Base-by-base conservation (phyloP, 2,888 invertebrate genomes). In the Aphrophora alni region DNA sequence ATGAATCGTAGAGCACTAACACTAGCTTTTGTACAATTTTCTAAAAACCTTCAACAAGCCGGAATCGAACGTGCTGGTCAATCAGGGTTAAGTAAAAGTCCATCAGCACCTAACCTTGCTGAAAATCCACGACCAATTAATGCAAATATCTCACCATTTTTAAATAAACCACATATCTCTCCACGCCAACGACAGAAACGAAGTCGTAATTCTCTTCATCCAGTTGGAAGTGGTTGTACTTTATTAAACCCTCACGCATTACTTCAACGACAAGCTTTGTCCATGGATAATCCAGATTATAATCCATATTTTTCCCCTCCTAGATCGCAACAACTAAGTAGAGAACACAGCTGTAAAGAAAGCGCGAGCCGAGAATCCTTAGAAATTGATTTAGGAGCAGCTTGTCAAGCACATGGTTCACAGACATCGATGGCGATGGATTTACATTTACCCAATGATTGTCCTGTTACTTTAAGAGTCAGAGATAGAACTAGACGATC, bases 401-500 rank as follows among this genome's bases (percentile, higher is more conserved):
- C 77, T 83, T 85, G 51, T 84, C 85, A 28, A 84, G 84, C 38
- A 82, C 83, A 76, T 51, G 83, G 83, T n/a, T 84, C 83, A 25
- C 93, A 94, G 87, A 93, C 92, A 1, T 95, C 95, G 0, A 92
- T 95, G 90, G 94, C 94, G 38, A 89, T 95, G 89, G 95, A 95
- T 87, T 88, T 95, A 82, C 95, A 95, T 87, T 90, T 92, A 69
- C 90, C 91, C 12, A 89, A 92, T 83, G 92, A 92, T 86, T 91
- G 90, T 84, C 91, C 92, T 14, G 90, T 92, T 25, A 92, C 89
- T 25, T 86, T 91, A 81, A 88, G 88, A 81, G 89, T 91, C 25
- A 87, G 88, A 88, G 93, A 88, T 89, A 92, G 85, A 89, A 92
- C 85, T 90, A 92, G 83, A 90, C 91, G 93, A 80, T 91, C 90